phyloP scores from a whole-genome alignment of 2,888 invertebrate species.

The Cotesia congregata region DNA sequence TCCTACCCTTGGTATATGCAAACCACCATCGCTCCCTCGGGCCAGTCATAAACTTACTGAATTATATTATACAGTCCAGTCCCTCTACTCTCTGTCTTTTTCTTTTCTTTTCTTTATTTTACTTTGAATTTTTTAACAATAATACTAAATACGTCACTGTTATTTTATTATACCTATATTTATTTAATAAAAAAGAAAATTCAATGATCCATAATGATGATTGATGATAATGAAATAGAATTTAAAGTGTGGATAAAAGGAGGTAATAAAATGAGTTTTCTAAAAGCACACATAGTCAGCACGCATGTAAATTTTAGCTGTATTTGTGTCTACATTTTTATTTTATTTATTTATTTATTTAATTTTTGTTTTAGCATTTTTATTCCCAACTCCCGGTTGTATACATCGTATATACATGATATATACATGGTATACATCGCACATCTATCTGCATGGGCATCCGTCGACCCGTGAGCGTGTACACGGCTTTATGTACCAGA shows the following conservation, averaged over 20 bases:
- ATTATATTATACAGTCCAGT: slow-evolving; percentile 67
- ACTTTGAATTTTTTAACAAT: slow-evolving; percentile 17
- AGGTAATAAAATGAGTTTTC: not conserved
- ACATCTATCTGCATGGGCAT: slow-evolving; percentile 20
- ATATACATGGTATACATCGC: not conserved
- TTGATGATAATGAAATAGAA: not conserved
- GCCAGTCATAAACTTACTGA: slow-evolving; percentile 70
- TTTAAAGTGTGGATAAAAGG: not conserved
- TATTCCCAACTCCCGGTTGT: slow-evolving; percentile 19
- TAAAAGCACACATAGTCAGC: slow-evolving; percentile 4
- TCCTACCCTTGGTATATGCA: slow-evolving; percentile 59
- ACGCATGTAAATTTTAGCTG: slow-evolving; percentile 13
- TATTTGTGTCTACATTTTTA: slow-evolving; percentile 9
- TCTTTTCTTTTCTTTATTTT: slow-evolving; percentile 34
- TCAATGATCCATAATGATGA: not conserved
- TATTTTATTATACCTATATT: slow-evolving; percentile 1
- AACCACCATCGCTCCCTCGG: slow-evolving; percentile 67
- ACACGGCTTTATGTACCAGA: slow-evolving; percentile 68
- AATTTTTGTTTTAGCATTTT: slow-evolving; percentile 22
- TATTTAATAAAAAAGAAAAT: slow-evolving; percentile 19
- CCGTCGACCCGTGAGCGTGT: slow-evolving; percentile 28
- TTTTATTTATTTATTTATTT: slow-evolving; percentile 8
- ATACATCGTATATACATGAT: slow-evolving; percentile 12
- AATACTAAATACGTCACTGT: slow-evolving; percentile 17
- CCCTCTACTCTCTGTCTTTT: slow-evolving; percentile 45